A percentile compares a stretch with the other conserved stretches of the same genome.
phyloP scores from a whole-genome alignment of 1,140 invertebrate genomes.

The Pararge aegeria region DNA sequence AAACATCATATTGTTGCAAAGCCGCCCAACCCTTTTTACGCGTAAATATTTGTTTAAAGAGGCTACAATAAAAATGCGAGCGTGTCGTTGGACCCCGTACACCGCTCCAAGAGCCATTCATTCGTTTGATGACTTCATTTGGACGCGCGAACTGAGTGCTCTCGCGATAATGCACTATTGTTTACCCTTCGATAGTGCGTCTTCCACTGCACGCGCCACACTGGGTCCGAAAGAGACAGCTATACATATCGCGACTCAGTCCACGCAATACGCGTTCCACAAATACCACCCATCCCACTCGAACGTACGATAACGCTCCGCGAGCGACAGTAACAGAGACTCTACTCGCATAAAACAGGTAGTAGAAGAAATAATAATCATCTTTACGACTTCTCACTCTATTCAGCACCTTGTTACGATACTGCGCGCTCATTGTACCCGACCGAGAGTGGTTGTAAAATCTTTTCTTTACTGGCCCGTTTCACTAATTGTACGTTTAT shows the following conservation, averaged over 20 bases:
- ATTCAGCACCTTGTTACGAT: slow-evolving; percentile 81
- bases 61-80: slow-evolving; percentile 71
- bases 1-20: slow-evolving; percentile 4
- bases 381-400: slow-evolving; percentile 81
- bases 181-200: slow-evolving; percentile 76
- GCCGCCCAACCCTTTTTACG: slow-evolving; percentile 43
- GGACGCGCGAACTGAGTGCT: slow-evolving; percentile 64
- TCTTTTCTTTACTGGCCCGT: slow-evolving; percentile 78
- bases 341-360: slow-evolving; percentile 74
- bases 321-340: slow-evolving; percentile 53
- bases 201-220: slow-evolving; percentile 64
- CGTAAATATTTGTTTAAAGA: slow-evolving; percentile 70
- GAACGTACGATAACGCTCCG: slow-evolving; percentile 24
- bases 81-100: slow-evolving; percentile 54
- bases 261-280: slow-evolving; percentile 46
- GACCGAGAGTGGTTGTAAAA: slow-evolving; percentile 77
- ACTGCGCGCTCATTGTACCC: slow-evolving; percentile 76
- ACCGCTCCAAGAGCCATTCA: slow-evolving; percentile 62
- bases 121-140: slow-evolving; percentile 79
- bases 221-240: slow-evolving; percentile 61
- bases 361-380: slow-evolving; percentile 82
- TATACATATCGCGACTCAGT: slow-evolving; percentile 44
- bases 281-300: slow-evolving; percentile 50
- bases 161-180: slow-evolving; percentile 76
- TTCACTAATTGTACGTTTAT: slow-evolving; percentile 80